Conservation (phyloP, 2,888 invertebrate genomes). For the Dendrolimus houi region DNA sequence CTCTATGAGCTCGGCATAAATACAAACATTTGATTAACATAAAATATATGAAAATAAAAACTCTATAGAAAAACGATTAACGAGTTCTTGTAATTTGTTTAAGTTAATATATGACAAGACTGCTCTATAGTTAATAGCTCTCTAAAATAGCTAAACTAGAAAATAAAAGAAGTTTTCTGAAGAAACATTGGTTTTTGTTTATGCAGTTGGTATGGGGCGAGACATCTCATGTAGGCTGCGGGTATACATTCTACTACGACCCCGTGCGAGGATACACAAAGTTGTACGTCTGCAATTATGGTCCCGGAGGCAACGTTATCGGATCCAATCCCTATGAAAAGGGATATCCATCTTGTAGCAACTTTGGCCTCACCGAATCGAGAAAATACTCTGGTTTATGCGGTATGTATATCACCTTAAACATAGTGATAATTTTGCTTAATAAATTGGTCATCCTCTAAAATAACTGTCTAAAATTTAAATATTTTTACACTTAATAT, state of each 20-base stretch:
- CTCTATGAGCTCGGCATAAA: too few species aligned
- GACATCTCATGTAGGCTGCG: conserved; percentile 90
- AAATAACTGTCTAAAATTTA: neutral
- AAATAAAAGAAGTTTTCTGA: too few species aligned
- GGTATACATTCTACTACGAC: conserved; percentile 89
- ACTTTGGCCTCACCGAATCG: conserved; percentile 82
- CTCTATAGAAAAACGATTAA: too few species aligned
- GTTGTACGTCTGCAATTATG: conserved; percentile 91
- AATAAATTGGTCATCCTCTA: neutral
- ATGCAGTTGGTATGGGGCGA: conserved; percentile 90
- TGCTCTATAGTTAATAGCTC: too few species aligned
- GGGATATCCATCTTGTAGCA: conserved; percentile 83
- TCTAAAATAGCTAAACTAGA: too few species aligned
- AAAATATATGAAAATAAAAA: too few species aligned
- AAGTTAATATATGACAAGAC: too few species aligned
- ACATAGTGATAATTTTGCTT: neutral
- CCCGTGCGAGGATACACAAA: conserved; percentile 84
- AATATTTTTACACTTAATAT: neutral
- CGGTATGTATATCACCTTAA: conserved; percentile 71
- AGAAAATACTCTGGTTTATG: conserved; percentile 86
- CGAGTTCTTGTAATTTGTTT: too few species aligned
- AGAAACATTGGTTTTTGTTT: conserved; percentile 4
- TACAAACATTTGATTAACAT: too few species aligned
- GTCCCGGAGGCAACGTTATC: conserved; percentile 87
- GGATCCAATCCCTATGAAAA: conserved; percentile 85